Conservation (phyloP, 2,888 invertebrate species). For the Pyrrhosoma nymphula region DNA sequence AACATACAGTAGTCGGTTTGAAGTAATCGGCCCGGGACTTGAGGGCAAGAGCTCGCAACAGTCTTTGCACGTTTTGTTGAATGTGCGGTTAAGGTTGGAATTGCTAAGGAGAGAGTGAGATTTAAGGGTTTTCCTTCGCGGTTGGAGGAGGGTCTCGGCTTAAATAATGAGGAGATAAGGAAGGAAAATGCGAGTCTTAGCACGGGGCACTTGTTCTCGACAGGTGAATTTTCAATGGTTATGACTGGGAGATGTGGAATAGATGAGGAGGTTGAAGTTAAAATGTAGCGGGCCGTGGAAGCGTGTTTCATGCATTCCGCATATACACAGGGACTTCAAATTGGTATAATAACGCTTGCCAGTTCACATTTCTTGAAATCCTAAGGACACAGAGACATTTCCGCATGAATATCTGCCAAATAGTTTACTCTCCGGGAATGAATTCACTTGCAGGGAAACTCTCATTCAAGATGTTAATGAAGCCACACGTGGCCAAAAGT, state of each 20-base stretch:
- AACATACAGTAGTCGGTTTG: background rate
- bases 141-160: background rate
- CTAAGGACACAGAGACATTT: too few relatives aligned
- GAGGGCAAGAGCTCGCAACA: background rate
- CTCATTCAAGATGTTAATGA: too few relatives aligned
- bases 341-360: too few relatives aligned
- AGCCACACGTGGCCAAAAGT: too few relatives aligned
- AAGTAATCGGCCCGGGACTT: background rate
- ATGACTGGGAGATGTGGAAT: background rate
- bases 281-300: too few relatives aligned
- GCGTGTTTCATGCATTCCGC: too few relatives aligned
- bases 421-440: too few relatives aligned
- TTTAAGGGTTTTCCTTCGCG: background rate
- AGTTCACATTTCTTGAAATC: too few relatives aligned
- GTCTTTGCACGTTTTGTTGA: background rate
- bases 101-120: background rate
- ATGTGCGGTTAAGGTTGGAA: background rate
- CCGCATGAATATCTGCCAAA: too few relatives aligned
- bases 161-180: background rate
- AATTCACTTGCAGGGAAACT: too few relatives aligned
- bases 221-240: background rate
- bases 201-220: background rate
- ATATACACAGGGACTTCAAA: too few relatives aligned
- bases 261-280: background rate
- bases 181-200: background rate